Evolutionary conservation across 2,888 invertebrate species (phyloP), one percentile per base, ranked within the genome.

Genomic region (Cistogaster globosa): DNA sequence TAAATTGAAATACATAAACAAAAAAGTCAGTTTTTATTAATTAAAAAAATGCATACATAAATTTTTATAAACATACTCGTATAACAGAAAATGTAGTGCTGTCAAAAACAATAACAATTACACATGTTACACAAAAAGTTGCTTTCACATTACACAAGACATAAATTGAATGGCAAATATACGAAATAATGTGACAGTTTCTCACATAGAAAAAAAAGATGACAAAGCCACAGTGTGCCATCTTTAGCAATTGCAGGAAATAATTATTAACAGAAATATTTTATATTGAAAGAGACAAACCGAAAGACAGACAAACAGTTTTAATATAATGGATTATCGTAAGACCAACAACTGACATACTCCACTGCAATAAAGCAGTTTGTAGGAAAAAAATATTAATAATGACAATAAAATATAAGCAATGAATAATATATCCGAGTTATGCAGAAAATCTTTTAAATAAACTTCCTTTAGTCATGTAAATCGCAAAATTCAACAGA

Each of bases 391-490:
- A 26, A 26, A 26, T n/a, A 4, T 26, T 26, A 26, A 26, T 26
- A 26, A 32, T n/a, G 55, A 55, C 9, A 42, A 32, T 18, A 53
- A 63, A 55, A 18, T 32, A 32, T 18, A 53, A 9, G 7, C 18
- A 3, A 42, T 51, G 51, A 55, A 42, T 26, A 42, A 45, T 36
- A 53, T 20, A 53, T 62, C 3, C 58, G 26, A 71, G 12, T 42
- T 36, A 45, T 55, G 20, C 22, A 20, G 12, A 82, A 74, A 83
- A 76, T 65, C 38, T 77, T 67, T 53, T 62, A 45, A 62, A 69
- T 45, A 81, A 75, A 78, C 78, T 82, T 82, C 85, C 84, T 85
- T 75, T 67, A 79, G 78, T 75, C 76, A 71, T 71, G 78, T 75
- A 75, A 75, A 79, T 82, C 75, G 60, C 16, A 76, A 62, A 71